Percentiles rank a stretch among this genome's conserved stretches.
Conservation (phyloP, 35 echinoderm and acorn worm species). For the Patiria miniata region DNA sequence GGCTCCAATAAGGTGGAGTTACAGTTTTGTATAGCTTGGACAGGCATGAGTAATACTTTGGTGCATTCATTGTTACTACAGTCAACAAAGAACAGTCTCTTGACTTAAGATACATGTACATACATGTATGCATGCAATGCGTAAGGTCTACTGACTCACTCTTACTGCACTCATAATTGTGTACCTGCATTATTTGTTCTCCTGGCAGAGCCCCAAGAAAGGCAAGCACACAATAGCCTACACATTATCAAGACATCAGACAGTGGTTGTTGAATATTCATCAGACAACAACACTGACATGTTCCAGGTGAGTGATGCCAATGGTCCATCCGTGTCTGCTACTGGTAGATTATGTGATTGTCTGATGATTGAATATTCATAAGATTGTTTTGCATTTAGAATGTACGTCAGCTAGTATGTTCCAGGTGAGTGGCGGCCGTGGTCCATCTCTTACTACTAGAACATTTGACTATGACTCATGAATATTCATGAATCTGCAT, state of each 20-base stretch:
- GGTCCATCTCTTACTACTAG: not conserved
- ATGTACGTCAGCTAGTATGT: conserved; percentile 81
- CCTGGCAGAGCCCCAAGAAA: conserved; percentile 68
- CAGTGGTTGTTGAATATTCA: conserved; percentile 88
- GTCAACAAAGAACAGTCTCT: too few relatives aligned
- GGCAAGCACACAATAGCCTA: conserved; percentile 93
- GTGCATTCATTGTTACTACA: too few relatives aligned
- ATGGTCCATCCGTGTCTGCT: not conserved
- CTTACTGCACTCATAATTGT: too few relatives aligned
- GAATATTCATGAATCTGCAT: too few relatives aligned
- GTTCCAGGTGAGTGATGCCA: conserved; percentile 83
- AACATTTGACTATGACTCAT: not conserved
- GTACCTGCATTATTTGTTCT: not conserved
- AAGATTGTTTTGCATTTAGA: too few relatives aligned
- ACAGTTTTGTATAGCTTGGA: too few relatives aligned
- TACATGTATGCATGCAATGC: too few relatives aligned
- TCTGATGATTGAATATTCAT: too few relatives aligned
- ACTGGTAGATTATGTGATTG: not conserved
- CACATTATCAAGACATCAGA: conserved; percentile 96
- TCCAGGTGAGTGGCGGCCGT: conserved; percentile 72
- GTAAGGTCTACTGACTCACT: too few relatives aligned
- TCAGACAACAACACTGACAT: conserved; percentile 75
- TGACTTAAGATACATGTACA: too few relatives aligned
- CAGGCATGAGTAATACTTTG: too few relatives aligned
- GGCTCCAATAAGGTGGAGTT: too few relatives aligned